Evolutionary conservation across 2,888 invertebrate species (phyloP).

Genomic region (Morpho helenor): DNA sequence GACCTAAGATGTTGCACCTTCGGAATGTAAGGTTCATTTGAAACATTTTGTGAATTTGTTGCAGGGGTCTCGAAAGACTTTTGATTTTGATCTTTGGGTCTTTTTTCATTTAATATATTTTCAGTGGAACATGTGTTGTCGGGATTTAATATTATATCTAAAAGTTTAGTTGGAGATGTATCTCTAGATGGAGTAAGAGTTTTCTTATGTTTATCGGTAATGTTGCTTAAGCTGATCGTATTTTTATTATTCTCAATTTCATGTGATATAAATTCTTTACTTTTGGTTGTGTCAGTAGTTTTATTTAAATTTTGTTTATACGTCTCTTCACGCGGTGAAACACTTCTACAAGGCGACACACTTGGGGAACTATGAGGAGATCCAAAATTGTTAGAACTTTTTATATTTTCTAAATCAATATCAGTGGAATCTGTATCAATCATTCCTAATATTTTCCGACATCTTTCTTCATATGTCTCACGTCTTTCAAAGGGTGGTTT

Average conservation of each 20-base stretch:
- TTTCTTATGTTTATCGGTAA: conserved; percentile 8
- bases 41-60: conserved; percentile 1
- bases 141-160: conserved; percentile 10
- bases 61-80: neutral
- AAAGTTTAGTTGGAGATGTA: conserved; percentile 20
- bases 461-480: conserved; percentile 86
- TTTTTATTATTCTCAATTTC: conserved; percentile 43
- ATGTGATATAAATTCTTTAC: conserved; percentile 40
- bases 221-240: conserved; percentile 16
- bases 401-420: conserved; percentile 33
- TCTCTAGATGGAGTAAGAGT: conserved; percentile 18
- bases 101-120: conserved; percentile 5
- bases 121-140: conserved; percentile 4
- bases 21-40: neutral
- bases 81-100: conserved; percentile 39
- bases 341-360: conserved; percentile 53
- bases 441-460: conserved; percentile 84
- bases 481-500: conserved; percentile 81
- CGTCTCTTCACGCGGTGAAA: conserved; percentile 39
- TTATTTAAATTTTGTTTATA: conserved; percentile 32
- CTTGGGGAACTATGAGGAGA: conserved; percentile 46
- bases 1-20: conserved; percentile 8
- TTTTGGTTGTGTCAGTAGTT: conserved; percentile 29
- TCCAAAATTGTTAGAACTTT: conserved; percentile 34
- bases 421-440: conserved; percentile 54